phyloP scores from a whole-genome alignment of 1,140 invertebrate genomes.

The Meloidogyne exigua region DNA sequence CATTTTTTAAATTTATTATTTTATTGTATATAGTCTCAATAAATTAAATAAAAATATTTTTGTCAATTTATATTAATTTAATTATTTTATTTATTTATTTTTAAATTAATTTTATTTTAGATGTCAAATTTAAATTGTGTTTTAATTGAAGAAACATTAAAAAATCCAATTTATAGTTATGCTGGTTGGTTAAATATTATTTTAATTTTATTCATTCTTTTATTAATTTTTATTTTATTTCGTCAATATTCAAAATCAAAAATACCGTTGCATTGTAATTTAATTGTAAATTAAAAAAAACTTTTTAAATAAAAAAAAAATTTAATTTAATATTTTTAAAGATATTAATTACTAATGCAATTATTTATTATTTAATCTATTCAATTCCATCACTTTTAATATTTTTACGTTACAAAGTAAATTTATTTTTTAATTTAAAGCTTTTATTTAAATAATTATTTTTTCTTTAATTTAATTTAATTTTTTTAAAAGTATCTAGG shows the following conservation, averaged over 20 bases:
- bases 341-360: slow-evolving; percentile 1
- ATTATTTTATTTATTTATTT: background rate
- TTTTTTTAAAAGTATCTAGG: slow-evolving; percentile 1
- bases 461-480: background rate
- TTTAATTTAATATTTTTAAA: background rate
- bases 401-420: slow-evolving; percentile 3
- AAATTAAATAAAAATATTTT: too few species aligned
- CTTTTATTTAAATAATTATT: background rate
- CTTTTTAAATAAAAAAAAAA: background rate
- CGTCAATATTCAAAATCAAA: background rate
- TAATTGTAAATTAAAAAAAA: background rate
- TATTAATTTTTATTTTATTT: slow-evolving; percentile 13
- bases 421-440: background rate
- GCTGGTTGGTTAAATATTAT: background rate
- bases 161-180: background rate
- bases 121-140: background rate
- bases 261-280: background rate
- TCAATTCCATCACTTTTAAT: background rate
- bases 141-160: background rate
- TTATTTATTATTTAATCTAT: slow-evolving; percentile 6
- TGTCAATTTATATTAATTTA: too few species aligned
- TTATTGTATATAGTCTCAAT: too few species aligned
- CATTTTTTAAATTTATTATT: too few species aligned
- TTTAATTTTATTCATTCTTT: background rate
- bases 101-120: background rate